Conservation (phyloP, 1,140 invertebrate genomes). For the Polypedilum vanderplanki region DNA sequence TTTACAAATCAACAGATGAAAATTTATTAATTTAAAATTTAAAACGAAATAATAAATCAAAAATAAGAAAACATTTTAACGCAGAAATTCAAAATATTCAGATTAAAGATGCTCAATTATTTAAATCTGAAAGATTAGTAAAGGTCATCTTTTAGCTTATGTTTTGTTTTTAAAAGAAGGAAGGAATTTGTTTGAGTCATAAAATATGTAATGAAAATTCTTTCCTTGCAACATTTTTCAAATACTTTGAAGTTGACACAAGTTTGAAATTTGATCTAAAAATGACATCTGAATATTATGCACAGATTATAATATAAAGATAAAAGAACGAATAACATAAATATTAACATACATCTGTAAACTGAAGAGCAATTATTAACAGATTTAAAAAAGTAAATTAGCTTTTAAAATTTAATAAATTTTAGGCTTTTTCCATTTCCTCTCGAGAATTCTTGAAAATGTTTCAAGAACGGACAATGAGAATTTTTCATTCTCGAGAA, state of each 20-base stretch:
- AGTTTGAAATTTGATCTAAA: constrained; percentile 26
- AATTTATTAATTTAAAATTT: no score
- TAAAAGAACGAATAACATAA: background rate
- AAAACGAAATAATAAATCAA: no score
- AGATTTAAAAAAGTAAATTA: no score
- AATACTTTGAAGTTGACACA: background rate
- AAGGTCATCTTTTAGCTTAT: constrained; percentile 48
- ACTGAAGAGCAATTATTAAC: no score
- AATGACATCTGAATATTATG: background rate
- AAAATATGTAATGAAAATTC: constrained; percentile 24
- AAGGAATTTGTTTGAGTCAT: background rate
- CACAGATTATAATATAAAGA: constrained; percentile 23
- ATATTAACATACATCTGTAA: no score
- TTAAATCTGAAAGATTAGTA: constrained; percentile 60
- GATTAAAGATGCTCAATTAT: constrained; percentile 56
- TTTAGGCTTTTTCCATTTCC: no score
- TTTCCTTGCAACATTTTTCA: background rate
- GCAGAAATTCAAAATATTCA: constrained; percentile 45
- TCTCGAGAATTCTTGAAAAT: no score
- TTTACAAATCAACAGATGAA: no score
- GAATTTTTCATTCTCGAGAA: no score
- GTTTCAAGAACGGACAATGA: no score
- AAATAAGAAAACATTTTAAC: background rate
- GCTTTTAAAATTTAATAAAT: no score
- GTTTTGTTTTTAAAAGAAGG: constrained; percentile 47